Conservation (phyloP, 2,113 vertebrate genomes). For the Phylloscopus trochilus region DNA sequence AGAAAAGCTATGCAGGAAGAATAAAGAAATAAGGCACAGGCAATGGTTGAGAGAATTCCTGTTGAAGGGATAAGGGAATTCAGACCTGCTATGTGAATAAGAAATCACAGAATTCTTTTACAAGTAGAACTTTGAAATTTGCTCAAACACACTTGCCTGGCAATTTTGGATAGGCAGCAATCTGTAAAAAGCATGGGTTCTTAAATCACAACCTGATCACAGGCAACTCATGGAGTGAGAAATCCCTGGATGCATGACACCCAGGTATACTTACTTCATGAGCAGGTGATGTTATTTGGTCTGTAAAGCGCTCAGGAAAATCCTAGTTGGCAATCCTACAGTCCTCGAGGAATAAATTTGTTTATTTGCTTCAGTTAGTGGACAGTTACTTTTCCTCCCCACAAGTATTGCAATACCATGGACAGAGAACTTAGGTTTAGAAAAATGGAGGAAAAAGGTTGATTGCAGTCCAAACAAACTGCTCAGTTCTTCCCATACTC, state of each 20-base stretch:
- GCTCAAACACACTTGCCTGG: background rate
- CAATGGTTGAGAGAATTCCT: background rate
- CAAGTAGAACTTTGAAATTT: background rate
- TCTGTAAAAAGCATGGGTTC: background rate
- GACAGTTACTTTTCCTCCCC: background rate
- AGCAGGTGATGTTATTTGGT: background rate
- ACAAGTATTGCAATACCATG: background rate
- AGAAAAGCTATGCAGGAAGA: background rate
- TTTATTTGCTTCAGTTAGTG: background rate
- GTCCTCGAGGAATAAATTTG: background rate
- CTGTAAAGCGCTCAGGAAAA: background rate
- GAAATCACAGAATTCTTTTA: background rate
- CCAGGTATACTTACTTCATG: background rate
- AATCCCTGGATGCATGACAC: background rate
- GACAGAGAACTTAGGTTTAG: background rate
- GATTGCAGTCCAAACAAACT: background rate
- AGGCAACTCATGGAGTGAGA: background rate
- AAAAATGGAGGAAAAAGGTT: fast-evolving
- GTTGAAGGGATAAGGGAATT: background rate
- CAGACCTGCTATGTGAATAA: background rate
- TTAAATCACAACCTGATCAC: background rate
- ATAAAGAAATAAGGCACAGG: background rate
- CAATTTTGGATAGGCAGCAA: background rate
- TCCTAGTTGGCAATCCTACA: background rate
- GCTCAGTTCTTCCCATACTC: background rate